phyloP scores from a whole-genome alignment of 2,113 vertebrate species.

The Andinoacara biseriatus region DNA sequence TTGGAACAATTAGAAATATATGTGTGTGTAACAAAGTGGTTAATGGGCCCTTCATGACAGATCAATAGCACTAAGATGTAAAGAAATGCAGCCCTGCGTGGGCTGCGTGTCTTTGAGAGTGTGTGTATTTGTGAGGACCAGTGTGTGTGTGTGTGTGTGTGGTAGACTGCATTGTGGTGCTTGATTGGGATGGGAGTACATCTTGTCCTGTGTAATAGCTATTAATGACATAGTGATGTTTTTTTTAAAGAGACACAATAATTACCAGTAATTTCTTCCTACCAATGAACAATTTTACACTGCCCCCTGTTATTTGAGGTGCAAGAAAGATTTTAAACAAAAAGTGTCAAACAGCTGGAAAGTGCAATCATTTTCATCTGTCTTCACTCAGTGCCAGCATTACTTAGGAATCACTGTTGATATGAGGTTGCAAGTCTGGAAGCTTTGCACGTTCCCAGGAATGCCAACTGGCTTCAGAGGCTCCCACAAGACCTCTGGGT shows the following conservation, averaged over 20 bases:
- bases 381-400: neutral
- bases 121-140: neutral
- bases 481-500: constrained; percentile 29
- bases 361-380: neutral
- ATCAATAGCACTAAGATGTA: constrained; percentile 51
- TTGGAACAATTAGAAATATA: constrained; percentile 26
- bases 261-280: constrained; percentile 38
- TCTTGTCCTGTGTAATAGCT: neutral
- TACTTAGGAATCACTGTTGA: neutral
- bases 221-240: constrained; percentile 11
- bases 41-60: constrained; percentile 44
- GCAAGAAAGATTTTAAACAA: neutral
- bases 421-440: neutral
- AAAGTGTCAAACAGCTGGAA: constrained; percentile 15
- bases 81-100: constrained; percentile 19
- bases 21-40: constrained; percentile 27
- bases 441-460: neutral
- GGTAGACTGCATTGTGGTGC: neutral
- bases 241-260: constrained; percentile 22
- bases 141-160: neutral
- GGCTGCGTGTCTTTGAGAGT: neutral
- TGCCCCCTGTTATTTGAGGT: neutral
- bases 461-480: constrained; percentile 4
- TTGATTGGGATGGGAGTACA: neutral
- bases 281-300: neutral